Percentiles rank a stretch among this genome's conserved stretches.
Conservation (phyloP, 2,797 vertebrate species). For the Ptychobarbus kaznakovi region DNA sequence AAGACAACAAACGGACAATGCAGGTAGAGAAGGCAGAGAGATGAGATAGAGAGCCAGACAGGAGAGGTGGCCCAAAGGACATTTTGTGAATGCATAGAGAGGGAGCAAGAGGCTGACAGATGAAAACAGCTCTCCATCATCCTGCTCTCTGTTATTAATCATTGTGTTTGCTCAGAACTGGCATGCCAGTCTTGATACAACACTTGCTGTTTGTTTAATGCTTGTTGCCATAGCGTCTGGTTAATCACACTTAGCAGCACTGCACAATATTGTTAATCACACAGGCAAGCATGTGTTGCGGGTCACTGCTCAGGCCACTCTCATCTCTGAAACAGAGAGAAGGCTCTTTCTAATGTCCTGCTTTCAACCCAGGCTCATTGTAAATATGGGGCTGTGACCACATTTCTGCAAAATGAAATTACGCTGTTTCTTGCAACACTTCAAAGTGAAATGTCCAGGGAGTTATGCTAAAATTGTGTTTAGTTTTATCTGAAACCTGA, state of each 20-base stretch:
- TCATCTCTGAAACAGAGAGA: not conserved
- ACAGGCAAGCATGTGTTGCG: conserved; percentile 17
- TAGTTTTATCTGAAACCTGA: not conserved
- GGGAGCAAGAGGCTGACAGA: conserved; percentile 24
- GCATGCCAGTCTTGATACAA: conserved; percentile 45
- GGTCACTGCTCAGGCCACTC: conserved; percentile 40
- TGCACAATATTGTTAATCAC: conserved; percentile 56
- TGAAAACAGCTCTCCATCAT: conserved; percentile 49
- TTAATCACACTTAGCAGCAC: conserved; percentile 54
- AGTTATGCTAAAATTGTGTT: not conserved
- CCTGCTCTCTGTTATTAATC: conserved; percentile 56
- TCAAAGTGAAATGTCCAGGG: not conserved
- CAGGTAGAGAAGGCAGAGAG: conserved; percentile 1
- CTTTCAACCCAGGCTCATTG: conserved; percentile 2
- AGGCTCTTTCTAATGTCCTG: not conserved
- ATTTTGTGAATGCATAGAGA: conserved; percentile 34
- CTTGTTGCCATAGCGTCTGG: conserved; percentile 43
- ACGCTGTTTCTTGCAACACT: not conserved
- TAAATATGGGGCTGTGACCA: not conserved
- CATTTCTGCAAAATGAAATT: not conserved
- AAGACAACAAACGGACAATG: conserved; percentile 31
- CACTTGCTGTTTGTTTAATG: conserved; percentile 53
- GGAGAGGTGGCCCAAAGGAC: conserved; percentile 45
- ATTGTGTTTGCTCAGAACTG: conserved; percentile 51
- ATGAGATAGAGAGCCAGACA: conserved; percentile 16